A percentile compares a stretch with the other conserved stretches of the same genome.
These are phyloP conservation scores for Agonopterix heracliana DNA, from an alignment of 2,888 invertebrate species.

Conservation along the genomic window DNA sequence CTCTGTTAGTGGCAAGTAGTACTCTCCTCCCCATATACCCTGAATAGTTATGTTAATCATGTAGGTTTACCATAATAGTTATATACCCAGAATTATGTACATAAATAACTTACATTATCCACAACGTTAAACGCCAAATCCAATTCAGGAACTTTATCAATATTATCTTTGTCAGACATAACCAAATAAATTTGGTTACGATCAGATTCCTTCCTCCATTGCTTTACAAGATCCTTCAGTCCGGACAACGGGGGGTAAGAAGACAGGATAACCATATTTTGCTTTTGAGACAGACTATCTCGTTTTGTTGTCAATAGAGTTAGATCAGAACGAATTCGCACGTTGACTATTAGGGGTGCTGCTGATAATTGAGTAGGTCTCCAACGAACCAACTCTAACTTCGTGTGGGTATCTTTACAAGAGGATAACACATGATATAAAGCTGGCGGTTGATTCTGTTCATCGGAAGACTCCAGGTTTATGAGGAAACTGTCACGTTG, in stretches of 20 bases:
- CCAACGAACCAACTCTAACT: slow-evolving; percentile 27
- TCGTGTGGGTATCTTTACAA: slow-evolving; percentile 14
- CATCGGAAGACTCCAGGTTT: slow-evolving; percentile 18
- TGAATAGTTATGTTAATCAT: slow-evolving; percentile 3
- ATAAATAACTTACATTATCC: slow-evolving; percentile 25
- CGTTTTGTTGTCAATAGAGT: slow-evolving; percentile 19
- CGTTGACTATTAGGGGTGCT: slow-evolving; percentile 24
- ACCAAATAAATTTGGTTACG: slow-evolving; percentile 32
- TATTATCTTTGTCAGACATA: slow-evolving; percentile 28
- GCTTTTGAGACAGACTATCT: slow-evolving; percentile 20
- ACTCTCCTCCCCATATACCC: slow-evolving; percentile 36
- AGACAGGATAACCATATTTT: slow-evolving; percentile 28
- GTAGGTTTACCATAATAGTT: too few relatives aligned
- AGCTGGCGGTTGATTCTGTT: slow-evolving; percentile 16
- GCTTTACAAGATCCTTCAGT: slow-evolving; percentile 25
- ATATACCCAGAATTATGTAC: too few relatives aligned
- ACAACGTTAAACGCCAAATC: slow-evolving; percentile 34
- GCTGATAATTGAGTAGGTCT: slow-evolving; percentile 17
- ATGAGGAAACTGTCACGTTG: slow-evolving; percentile 26
- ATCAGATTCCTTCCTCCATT: slow-evolving; percentile 29
- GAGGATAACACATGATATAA: slow-evolving; percentile 23
- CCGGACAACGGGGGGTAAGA: slow-evolving; percentile 28
- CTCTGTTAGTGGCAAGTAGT: slow-evolving; percentile 22
- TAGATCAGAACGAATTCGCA: slow-evolving; percentile 25
- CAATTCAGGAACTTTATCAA: slow-evolving; percentile 32